phyloP scores from a whole-genome alignment of 2,113 vertebrate species.

The Eubucco bourcierii region DNA sequence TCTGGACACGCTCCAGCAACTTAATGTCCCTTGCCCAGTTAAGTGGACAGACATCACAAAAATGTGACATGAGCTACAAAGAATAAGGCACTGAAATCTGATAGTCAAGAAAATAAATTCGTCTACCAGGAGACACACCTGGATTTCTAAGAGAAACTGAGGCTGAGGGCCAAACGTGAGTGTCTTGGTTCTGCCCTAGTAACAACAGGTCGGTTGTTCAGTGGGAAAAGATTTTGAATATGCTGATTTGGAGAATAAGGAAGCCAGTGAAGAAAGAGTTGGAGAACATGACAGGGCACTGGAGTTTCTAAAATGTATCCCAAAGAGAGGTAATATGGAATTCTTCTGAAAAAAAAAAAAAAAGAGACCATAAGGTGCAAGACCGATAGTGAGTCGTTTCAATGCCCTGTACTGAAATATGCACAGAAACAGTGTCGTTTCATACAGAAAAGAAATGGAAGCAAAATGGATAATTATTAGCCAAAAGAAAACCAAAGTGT shows the following conservation, averaged over 20 bases:
- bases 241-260: not conserved
- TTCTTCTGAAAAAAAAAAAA: not conserved
- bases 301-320: not conserved
- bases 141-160: too few relatives aligned
- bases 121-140: not conserved
- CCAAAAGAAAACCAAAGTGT: not conserved
- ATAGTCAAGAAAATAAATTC: fast-evolving
- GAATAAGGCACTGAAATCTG: not conserved
- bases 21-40: too few relatives aligned
- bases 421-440: not conserved
- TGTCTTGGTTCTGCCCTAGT: not conserved
- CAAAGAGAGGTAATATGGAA: not conserved
- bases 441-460: not conserved
- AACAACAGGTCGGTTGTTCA: not conserved
- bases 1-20: too few relatives aligned
- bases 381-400: not conserved
- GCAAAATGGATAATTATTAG: not conserved
- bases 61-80: fast-evolving
- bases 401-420: fast-evolving
- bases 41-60: fast-evolving
- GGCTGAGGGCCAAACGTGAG: fast-evolving
- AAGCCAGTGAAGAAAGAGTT: not conserved
- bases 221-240: not conserved
- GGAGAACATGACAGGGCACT: not conserved
- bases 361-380: not conserved